A percentile compares a stretch with the other conserved stretches of the same genome.
phyloP scores from a whole-genome alignment of 2,888 invertebrate species.

The Cyrtodaria siliqua region DNA sequence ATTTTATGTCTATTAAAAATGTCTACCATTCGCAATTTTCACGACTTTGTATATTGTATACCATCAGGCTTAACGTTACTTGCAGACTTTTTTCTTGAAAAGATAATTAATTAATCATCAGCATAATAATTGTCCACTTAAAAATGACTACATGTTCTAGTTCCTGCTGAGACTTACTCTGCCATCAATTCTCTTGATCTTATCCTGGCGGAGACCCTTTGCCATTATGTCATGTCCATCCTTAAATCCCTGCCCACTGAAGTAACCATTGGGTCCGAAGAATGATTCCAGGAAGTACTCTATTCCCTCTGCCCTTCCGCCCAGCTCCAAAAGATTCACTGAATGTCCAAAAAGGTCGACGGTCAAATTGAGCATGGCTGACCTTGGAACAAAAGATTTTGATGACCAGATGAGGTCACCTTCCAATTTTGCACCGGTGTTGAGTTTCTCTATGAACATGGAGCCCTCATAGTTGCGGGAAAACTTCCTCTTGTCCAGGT shows the following conservation, averaged over 20 bases:
- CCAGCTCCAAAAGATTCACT: constrained; percentile 93
- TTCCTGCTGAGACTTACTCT: constrained; percentile 59
- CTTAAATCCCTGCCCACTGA: constrained; percentile 85
- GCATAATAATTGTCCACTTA: too few relatives aligned
- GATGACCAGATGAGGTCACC: constrained; percentile 84
- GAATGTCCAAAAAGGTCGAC: constrained; percentile 90
- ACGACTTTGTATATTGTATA: too few relatives aligned
- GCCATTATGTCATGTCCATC: constrained; percentile 31
- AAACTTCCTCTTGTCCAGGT: constrained; percentile 94
- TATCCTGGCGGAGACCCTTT: constrained; percentile 48
- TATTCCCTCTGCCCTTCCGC: constrained; percentile 94
- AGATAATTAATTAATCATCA: too few relatives aligned
- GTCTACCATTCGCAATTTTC: too few relatives aligned
- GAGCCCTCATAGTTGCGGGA: constrained; percentile 95
- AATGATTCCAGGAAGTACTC: constrained; percentile 93
- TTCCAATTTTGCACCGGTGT: constrained; percentile 86
- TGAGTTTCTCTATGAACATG: constrained; percentile 93
- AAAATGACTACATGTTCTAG: too few relatives aligned
- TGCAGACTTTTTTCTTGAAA: too few relatives aligned
- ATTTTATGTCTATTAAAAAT: too few relatives aligned
- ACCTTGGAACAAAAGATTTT: constrained; percentile 84
- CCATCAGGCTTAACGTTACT: too few relatives aligned
- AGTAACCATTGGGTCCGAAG: constrained; percentile 89
- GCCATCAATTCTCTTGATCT: constrained; percentile 64
- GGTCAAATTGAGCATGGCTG: constrained; percentile 84